Base-by-base conservation (phyloP, 2,113 vertebrate species). In the Cyanoliseus patagonus region DNA sequence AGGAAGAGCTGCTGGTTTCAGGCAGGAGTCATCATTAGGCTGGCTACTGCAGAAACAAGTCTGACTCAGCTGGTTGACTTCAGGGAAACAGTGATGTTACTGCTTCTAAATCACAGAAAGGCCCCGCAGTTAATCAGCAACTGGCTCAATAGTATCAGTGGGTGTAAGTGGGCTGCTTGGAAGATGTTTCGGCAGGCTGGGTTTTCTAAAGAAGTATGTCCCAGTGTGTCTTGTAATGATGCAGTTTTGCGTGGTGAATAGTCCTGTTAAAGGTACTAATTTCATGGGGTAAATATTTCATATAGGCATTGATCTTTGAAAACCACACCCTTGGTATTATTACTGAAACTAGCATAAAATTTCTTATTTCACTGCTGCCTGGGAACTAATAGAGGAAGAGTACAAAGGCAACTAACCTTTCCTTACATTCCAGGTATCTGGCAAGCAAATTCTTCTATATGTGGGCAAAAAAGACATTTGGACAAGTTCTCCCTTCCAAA, bases 381-480 rank as follows among this genome's bases (percentile, higher is more conserved):
- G 17, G 28, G 24, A 67, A n/a, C 85, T 64, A 44, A 13, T 30
- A 67, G 69, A 68, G 28, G 28, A 67, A 20, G 31, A 77, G 3
- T 74, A 80, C 13, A 61, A 83, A 77, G 27, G 5, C 42, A 84
- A 19, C 7, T 80, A 83, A 94, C 13, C 28, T 88, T 47, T 86
- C 53, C 82, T 88, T 94, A 44, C 79, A 33, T 98, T 97, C 47
- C 94, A 99, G 99, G 63, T 98, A 98, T 55, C 83, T 99, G 81
- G 98, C 98, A 79, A 98, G 98, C 92, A 99, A 99, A 89, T 99
- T 98, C 92, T 98, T 99, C n/a, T 96, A 68, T 92, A 95, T 99
- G 86, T 99, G 99, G 99, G 98, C 98, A 55, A 93, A 76, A 82
- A 98, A 97, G 64, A 98, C 98, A 16, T 99, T 99, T 98, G 99